Percentiles rank a stretch among this genome's conserved stretches.
Conservation (phyloP, 2,113 vertebrate species). For the Notiomystis cincta region DNA sequence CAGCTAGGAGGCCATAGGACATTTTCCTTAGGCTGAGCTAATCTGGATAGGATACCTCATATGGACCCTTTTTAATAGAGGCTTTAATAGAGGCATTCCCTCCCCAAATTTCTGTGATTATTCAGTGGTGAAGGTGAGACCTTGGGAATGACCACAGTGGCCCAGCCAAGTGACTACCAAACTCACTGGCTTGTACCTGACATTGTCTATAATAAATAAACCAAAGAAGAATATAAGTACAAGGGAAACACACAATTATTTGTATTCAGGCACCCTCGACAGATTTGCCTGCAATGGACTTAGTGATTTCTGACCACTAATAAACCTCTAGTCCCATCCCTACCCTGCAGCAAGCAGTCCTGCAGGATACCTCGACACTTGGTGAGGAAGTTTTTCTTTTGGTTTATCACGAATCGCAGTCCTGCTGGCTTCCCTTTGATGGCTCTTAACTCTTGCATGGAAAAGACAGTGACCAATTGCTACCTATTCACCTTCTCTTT, state of each 20-base stretch:
- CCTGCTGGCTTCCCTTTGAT: slow-evolving; percentile 6
- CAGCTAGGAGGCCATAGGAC: background rate
- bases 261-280: background rate
- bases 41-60: background rate
- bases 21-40: background rate
- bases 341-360: background rate
- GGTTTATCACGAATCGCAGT: background rate
- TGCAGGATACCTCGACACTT: background rate
- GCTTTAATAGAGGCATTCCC: background rate
- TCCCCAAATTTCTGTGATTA: background rate
- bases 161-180: background rate
- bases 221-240: background rate
- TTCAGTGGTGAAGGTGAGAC: background rate
- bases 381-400: background rate
- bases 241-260: background rate
- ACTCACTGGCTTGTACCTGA: background rate
- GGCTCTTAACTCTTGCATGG: background rate
- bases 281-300: background rate
- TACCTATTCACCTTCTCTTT: background rate
- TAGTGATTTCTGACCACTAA: background rate
- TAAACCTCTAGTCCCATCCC: background rate
- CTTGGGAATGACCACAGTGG: background rate
- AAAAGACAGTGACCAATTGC: slow-evolving; percentile 27
- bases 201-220: background rate
- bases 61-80: background rate